phyloP scores from a whole-genome alignment of 2,797 vertebrate species.

The Poeciliopsis gracilis region DNA sequence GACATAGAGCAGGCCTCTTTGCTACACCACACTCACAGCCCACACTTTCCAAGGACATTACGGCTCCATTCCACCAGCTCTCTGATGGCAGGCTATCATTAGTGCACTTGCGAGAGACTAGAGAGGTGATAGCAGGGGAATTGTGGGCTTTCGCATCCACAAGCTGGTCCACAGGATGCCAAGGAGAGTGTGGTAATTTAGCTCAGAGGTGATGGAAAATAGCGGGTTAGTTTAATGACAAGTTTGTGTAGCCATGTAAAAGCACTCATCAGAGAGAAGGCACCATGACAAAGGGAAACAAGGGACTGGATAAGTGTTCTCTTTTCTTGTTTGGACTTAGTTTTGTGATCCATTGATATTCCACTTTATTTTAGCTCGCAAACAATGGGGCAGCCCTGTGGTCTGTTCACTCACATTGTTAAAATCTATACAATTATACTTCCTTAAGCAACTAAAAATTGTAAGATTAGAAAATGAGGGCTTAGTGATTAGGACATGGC shows the following conservation, averaged over 20 bases:
- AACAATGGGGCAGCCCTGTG: neutral
- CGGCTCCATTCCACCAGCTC: slow-evolving; percentile 73
- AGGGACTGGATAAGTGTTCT: slow-evolving; percentile 29
- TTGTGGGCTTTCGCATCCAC: slow-evolving; percentile 81
- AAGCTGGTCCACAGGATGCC: slow-evolving; percentile 74
- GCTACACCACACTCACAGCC: slow-evolving; percentile 59
- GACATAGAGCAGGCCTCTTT: slow-evolving; percentile 60
- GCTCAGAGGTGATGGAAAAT: slow-evolving; percentile 79
- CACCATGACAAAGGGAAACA: slow-evolving; percentile 50
- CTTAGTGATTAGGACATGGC: neutral
- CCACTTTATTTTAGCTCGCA: slow-evolving; percentile 12
- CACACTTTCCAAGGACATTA: slow-evolving; percentile 80
- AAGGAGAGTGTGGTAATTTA: slow-evolving; percentile 76
- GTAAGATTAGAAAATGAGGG: neutral
- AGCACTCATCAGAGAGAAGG: slow-evolving; percentile 74
- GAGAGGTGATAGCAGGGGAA: slow-evolving; percentile 79
- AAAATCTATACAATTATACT: neutral
- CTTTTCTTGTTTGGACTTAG: slow-evolving; percentile 8
- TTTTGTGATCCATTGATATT: slow-evolving; percentile 27
- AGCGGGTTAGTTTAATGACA: slow-evolving; percentile 79
- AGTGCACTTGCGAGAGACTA: slow-evolving; percentile 73
- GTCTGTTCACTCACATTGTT: neutral
- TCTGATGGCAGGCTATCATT: slow-evolving; percentile 82
- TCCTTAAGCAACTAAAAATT: neutral
- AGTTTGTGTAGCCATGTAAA: slow-evolving; percentile 79